These are phyloP conservation scores for Heterodera filipjevi DNA, from an alignment of 2,888 invertebrate genomes.

Conservation along the genomic window DNA sequence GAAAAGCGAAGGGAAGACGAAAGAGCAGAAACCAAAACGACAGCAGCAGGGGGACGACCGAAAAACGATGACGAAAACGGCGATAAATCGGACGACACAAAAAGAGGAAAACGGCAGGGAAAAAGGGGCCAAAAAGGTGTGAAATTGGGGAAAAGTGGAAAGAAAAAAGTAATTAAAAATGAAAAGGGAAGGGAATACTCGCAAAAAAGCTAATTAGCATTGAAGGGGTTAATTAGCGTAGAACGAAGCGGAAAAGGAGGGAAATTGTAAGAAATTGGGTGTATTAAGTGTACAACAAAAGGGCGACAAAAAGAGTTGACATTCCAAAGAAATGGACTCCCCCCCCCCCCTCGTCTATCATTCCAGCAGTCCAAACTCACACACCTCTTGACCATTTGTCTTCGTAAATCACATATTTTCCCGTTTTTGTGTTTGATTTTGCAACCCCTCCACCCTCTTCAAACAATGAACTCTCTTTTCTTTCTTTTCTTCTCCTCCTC, in stretches of 20 bases:
- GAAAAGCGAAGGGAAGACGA: background rate
- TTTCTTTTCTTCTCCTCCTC: background rate
- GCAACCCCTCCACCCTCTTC: background rate
- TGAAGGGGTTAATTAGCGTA: background rate
- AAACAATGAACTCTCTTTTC: too few species aligned
- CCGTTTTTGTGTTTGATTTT: background rate
- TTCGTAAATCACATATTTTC: too few species aligned
- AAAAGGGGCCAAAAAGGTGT: background rate
- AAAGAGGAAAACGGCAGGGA: background rate
- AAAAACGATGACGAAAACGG: background rate
- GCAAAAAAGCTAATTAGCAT: background rate
- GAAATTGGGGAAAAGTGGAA: background rate
- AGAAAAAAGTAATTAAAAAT: background rate
- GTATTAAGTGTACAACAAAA: too few species aligned
- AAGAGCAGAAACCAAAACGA: background rate
- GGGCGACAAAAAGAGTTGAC: too few species aligned
- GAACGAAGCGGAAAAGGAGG: too few species aligned
- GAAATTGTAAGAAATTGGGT: background rate
- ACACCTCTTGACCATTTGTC: background rate
- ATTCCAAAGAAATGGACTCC: too few species aligned
- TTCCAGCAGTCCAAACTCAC: background rate
- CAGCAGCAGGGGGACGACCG: background rate
- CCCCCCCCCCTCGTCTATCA: background rate
- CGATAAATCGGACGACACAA: background rate
- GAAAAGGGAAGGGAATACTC: background rate